Conservation (phyloP, 2,113 vertebrate genomes). For the Orthonyx spaldingii region DNA sequence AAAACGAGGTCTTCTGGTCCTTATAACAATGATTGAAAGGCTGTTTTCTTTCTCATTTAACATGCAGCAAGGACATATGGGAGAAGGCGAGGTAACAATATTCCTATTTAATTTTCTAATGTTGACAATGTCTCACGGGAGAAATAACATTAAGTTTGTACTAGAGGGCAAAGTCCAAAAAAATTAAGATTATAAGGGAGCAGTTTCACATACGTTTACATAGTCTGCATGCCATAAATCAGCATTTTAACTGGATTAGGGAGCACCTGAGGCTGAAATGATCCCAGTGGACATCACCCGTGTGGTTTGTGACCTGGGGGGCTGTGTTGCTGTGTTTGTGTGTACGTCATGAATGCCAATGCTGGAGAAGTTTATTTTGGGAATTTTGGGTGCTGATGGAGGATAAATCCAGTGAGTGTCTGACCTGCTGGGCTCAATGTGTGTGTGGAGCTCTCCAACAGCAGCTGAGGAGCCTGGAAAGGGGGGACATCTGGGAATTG, state of each 20-base stretch:
- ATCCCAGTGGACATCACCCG: not conserved
- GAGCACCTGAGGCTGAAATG: not conserved
- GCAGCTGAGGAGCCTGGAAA: not conserved
- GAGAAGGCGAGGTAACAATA: constrained; percentile 97
- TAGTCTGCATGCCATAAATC: constrained; percentile 47
- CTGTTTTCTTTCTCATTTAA: constrained; percentile 87
- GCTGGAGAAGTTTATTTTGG: not conserved
- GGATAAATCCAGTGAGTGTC: not conserved
- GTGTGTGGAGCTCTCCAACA: not conserved
- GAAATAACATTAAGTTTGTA: constrained; percentile 42
- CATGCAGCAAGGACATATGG: constrained; percentile 99
- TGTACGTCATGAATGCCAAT: not conserved
- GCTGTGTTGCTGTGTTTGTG: not conserved
- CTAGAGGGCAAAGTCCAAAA: constrained; percentile 38
- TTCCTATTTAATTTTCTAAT: constrained; percentile 79
- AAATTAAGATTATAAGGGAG: not conserved
- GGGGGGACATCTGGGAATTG: too few species aligned
- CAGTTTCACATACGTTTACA: not conserved
- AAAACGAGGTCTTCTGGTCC: constrained; percentile 68
- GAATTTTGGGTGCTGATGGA: not conserved
- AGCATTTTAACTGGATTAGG: constrained; percentile 15
- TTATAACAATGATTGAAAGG: constrained; percentile 84
- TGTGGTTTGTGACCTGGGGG: not conserved
- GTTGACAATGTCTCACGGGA: constrained; percentile 73
- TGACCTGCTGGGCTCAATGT: not conserved